Base-by-base conservation (phyloP, 2,797 vertebrate species). In the Clarias platycephalus region DNA sequence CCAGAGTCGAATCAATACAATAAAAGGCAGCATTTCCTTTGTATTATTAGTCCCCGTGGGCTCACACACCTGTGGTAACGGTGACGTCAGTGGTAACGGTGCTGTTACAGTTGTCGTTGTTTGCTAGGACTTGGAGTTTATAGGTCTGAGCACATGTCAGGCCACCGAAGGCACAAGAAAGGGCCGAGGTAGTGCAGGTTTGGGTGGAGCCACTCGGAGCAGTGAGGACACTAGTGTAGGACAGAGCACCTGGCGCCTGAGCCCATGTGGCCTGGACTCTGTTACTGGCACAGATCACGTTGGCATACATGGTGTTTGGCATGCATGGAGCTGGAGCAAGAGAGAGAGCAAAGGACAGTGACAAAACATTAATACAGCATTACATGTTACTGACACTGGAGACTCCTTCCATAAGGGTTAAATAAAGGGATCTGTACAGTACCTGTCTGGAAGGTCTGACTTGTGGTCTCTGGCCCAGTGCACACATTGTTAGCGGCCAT, bases 101-200 rank as follows among this genome's bases (percentile, higher is more conserved):
- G 89, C 93, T 94, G 90, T 92, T 91, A 71, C 95, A 95, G 75
- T 80, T 86, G 86, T 80, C 70, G n/a, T 88, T 90, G 0, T 57
- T 6, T 7, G 93, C 88, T 57, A 87, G 9, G 70, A 95, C 92
- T 0, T 76, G 89, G 1, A 95, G 15, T 37, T 12, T 88, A 57
- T 94, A 95, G 0, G 81, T 91, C 86, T 94, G 91, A 70, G 93
- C 94, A 0, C 95, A 95, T 67, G 80, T 64, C 85, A 95, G 89
- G 6, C 12, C 26, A 1, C 82, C 63, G 84, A 95, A 95, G 44
- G 44, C 2, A 80, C 92, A 93, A 8, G 44, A 88, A 3, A 77
- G 85, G 20, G 60, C 1, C 5, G 72, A 1, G 15, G 92, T 87
- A 0, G 44, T 2, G 81, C 89, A 92, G n/a, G 85, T 84, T 3